phyloP scores from a whole-genome alignment of 2,113 vertebrate genomes.

The Bufo bufo region DNA sequence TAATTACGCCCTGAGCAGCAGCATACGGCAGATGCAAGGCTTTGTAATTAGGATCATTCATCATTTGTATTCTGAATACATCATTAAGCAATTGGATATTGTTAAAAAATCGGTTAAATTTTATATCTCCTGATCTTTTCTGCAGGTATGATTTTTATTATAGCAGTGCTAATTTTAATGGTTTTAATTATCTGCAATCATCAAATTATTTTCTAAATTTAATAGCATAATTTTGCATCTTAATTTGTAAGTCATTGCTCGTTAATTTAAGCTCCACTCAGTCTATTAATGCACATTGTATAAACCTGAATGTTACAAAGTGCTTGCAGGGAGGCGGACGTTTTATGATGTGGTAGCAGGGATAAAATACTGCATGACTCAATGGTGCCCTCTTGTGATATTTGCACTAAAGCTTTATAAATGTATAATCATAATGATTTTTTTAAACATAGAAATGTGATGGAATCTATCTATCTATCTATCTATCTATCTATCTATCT shows the following conservation, averaged over 20 bases:
- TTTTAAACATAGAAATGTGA: too few species aligned
- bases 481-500: too few species aligned
- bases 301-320: constrained; percentile 4
- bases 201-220: constrained; percentile 56
- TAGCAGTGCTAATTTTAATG: constrained; percentile 39
- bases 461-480: too few species aligned
- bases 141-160: constrained; percentile 46
- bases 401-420: neutral
- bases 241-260: constrained; percentile 42
- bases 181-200: constrained; percentile 45
- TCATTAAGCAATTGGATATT: constrained; percentile 33
- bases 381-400: constrained; percentile 62
- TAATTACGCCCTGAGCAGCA: neutral
- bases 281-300: constrained; percentile 27
- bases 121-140: constrained; percentile 24
- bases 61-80: constrained; percentile 40
- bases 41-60: constrained; percentile 41
- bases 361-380: neutral
- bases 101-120: constrained; percentile 31
- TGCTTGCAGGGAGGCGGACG: neutral
- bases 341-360: neutral
- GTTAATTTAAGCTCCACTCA: constrained; percentile 27
- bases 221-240: constrained; percentile 49
- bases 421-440: neutral
- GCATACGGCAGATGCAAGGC: constrained; percentile 21